phyloP scores from a whole-genome alignment of 2,888 invertebrate species.

The Cyclophora albipunctata region DNA sequence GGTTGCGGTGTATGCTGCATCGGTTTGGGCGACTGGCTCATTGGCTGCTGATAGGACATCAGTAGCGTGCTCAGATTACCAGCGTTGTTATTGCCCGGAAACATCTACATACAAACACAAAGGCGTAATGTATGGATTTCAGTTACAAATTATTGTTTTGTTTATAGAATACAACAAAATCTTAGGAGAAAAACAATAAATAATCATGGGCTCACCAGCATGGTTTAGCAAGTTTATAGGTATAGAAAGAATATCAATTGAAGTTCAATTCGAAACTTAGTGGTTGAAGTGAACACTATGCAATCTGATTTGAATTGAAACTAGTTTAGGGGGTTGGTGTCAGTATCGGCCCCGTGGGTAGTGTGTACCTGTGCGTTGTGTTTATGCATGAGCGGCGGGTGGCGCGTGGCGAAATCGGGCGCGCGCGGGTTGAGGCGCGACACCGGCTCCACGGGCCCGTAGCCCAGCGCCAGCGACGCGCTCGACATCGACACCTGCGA shows the following conservation, averaged over 20 bases:
- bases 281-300: background rate
- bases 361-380: slow-evolving; percentile 48
- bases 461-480: slow-evolving; percentile 35
- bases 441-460: slow-evolving; percentile 53
- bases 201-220: no score
- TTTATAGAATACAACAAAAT: no score
- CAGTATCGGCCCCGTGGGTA: background rate
- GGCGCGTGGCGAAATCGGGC: slow-evolving; percentile 65
- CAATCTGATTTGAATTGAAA: background rate
- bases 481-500: slow-evolving; percentile 45
- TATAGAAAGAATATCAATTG: no score
- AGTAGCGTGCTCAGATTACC: slow-evolving; percentile 59
- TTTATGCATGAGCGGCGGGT: slow-evolving; percentile 48
- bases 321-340: background rate
- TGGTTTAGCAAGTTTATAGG: no score
- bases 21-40: slow-evolving; percentile 61
- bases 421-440: slow-evolving; percentile 70
- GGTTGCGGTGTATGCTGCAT: slow-evolving; percentile 58
- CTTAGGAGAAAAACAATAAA: no score
- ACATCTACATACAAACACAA: slow-evolving; percentile 32
- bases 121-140: background rate
- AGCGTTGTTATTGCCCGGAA: slow-evolving; percentile 43
- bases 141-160: background rate
- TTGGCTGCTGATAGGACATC: slow-evolving; percentile 62
- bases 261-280: no score